phyloP scores from a whole-genome alignment of 2,113 vertebrate genomes.

The Pachycephala philippinensis region DNA sequence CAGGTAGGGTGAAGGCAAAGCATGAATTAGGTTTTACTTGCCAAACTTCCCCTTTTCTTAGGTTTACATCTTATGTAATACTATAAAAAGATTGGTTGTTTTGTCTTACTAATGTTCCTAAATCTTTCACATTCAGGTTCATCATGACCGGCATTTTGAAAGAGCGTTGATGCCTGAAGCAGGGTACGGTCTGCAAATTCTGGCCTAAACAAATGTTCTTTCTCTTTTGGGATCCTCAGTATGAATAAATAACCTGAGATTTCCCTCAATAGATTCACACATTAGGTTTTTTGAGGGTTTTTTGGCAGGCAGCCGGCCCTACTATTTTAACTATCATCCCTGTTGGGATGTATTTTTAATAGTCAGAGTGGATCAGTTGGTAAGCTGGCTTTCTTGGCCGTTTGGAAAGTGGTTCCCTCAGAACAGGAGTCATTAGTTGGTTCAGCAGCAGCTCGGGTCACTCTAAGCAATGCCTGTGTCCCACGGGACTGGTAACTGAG shows the following conservation, averaged over 20 bases:
- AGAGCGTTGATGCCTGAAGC: not conserved
- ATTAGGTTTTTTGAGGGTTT: not conserved
- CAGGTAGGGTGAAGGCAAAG: not conserved
- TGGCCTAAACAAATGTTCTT: not conserved
- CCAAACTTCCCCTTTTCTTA: not conserved
- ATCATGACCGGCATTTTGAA: not conserved
- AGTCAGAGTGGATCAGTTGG: not conserved
- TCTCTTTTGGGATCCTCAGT: not conserved
- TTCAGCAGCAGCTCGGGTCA: not conserved
- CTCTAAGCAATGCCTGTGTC: not conserved
- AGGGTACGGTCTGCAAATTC: not conserved
- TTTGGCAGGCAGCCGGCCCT: not conserved
- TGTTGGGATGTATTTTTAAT: not conserved
- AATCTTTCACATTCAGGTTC: not conserved
- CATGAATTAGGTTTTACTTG: not conserved
- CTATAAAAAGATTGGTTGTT: not conserved
- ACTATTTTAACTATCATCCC: not conserved
- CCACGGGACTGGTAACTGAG: not conserved
- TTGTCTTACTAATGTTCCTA: not conserved
- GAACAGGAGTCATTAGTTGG: not conserved
- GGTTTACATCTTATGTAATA: not conserved
- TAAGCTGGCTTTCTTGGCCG: not conserved
- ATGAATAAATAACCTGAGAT: constrained; percentile 1
- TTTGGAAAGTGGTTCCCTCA: not conserved
- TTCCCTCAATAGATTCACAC: not conserved